Evolutionary conservation across 2,888 invertebrate species (phyloP).

Genomic region (Gibbula magus): DNA sequence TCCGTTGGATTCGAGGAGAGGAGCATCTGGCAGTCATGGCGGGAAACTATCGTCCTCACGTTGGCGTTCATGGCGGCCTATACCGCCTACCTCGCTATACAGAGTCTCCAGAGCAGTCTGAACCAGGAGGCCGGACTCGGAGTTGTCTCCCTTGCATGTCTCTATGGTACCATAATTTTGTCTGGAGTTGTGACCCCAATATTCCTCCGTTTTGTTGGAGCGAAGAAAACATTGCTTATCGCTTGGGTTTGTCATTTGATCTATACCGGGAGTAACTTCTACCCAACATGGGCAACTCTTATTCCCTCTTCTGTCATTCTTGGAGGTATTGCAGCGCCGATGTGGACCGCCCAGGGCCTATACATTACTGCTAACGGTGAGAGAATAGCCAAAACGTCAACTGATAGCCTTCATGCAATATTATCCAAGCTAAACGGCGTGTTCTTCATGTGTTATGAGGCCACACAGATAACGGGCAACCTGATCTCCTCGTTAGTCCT

Average conservation of each 20-base stretch:
- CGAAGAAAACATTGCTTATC: conserved; percentile 59
- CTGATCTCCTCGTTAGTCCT: conserved; percentile 62
- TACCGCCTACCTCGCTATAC: conserved; percentile 68
- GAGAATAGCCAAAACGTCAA: conserved; percentile 48
- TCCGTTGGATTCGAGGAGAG: no score
- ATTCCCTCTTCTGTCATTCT: conserved; percentile 63
- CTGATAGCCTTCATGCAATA: conserved; percentile 45
- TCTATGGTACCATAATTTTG: conserved; percentile 66
- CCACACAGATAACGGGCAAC: conserved; percentile 64
- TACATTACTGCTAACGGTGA: conserved; percentile 60
- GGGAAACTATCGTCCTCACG: conserved; percentile 58
- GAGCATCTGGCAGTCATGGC: conserved; percentile 22
- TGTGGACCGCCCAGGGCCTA: conserved; percentile 67
- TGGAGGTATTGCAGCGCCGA: conserved; percentile 61
- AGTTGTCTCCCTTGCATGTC: conserved; percentile 61
- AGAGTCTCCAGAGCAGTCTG: conserved; percentile 69
- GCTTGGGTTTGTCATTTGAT: conserved; percentile 57
- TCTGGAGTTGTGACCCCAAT: conserved; percentile 62
- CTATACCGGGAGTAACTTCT: conserved; percentile 62
- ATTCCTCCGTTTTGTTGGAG: conserved; percentile 54
- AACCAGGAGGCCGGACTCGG: conserved; percentile 63
- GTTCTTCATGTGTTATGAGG: conserved; percentile 60
- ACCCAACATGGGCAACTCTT: conserved; percentile 58
- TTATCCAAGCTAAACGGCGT: conserved; percentile 64
- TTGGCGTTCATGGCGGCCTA: conserved; percentile 64